Evolutionary conservation across 1,140 invertebrate species (phyloP), one percentile per base, ranked within the genome.

Genomic region (Eufriesea mexicana): DNA sequence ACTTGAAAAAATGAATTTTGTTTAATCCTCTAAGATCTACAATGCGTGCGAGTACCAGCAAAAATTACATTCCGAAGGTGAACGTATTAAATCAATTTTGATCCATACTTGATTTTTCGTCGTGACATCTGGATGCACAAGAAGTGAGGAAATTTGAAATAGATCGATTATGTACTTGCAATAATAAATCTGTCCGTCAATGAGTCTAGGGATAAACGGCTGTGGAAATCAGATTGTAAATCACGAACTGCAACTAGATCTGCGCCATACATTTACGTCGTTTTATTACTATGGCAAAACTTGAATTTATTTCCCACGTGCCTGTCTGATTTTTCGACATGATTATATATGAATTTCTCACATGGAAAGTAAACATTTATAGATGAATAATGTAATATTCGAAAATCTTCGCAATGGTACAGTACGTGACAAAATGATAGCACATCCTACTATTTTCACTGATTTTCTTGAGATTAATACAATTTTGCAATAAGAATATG

Each of bases 151-250:
- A 35, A 49, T 70, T 49, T 70, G 59, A 57, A 28, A 12, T 49
- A 79, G 47, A 79, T 42, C 18, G 51, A n/a, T 54, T 2, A 47
- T 61, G 45, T 67, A 42, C n/a, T 12, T 67, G 1, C 35, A 14
- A 16, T 18, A 54, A 62, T 80, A 80, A 73, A 80, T 80, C 57
- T 73, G 28, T 72, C 70, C 16, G 47, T 64, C 47, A 79, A 73
- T 28, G 57, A 54, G 25, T 25, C 20, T 20, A 78, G 9, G 8
- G 9, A 28, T 25, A 64, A 54, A 64, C 51, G 45, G 12, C 20
- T 25, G 23, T 70, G 47, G 35, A 70, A 70, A 59, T 83, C 51
- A 70, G 35, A 78, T 64, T 61, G 51, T 71, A 83, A 83, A 83
- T 83, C 75, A 64, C 7, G 18, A 49, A 49, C 35, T 35, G 35